Evolutionary conservation across 2,888 invertebrate species (phyloP).

Genomic region (Chesias legatella): DNA sequence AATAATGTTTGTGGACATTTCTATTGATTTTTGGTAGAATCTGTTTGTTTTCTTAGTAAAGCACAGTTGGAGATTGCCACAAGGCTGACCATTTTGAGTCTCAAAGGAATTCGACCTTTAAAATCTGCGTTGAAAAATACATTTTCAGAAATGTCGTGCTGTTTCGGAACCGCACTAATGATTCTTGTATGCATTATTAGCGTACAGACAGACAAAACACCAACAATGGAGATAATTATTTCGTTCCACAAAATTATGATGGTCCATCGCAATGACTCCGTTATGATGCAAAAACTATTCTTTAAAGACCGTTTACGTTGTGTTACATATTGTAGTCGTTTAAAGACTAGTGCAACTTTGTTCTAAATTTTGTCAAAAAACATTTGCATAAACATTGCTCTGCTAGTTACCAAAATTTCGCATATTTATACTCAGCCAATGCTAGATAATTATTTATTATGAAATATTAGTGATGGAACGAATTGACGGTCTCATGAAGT

Average conservation of each 20-base stretch:
- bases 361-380: too few species aligned
- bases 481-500: too few species aligned
- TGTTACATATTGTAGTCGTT: conserved; percentile 15
- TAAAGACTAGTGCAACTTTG: conserved; percentile 5
- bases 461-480: too few species aligned
- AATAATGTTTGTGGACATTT: conserved; percentile 28
- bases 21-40: conserved; percentile 22
- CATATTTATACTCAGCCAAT: too few species aligned
- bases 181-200: conserved; percentile 40
- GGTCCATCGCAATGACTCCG: conserved; percentile 36
- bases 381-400: background rate
- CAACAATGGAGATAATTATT: conserved; percentile 42
- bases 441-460: too few species aligned
- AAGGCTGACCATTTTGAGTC: conserved; percentile 19
- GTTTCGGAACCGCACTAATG: conserved; percentile 60
- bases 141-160: conserved; percentile 39
- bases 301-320: conserved; percentile 11
- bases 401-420: conserved; percentile 14
- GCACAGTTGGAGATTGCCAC: conserved; percentile 30
- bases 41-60: conserved; percentile 28
- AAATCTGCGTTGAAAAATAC: conserved; percentile 3
- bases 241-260: conserved; percentile 41
- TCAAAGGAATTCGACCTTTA: conserved; percentile 9
- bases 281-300: conserved; percentile 28
- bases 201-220: conserved; percentile 27